Percentiles rank a stretch among this genome's conserved stretches.
phyloP scores from a whole-genome alignment of 2,797 vertebrate genomes.

The Rhynchonycteris naso region DNA sequence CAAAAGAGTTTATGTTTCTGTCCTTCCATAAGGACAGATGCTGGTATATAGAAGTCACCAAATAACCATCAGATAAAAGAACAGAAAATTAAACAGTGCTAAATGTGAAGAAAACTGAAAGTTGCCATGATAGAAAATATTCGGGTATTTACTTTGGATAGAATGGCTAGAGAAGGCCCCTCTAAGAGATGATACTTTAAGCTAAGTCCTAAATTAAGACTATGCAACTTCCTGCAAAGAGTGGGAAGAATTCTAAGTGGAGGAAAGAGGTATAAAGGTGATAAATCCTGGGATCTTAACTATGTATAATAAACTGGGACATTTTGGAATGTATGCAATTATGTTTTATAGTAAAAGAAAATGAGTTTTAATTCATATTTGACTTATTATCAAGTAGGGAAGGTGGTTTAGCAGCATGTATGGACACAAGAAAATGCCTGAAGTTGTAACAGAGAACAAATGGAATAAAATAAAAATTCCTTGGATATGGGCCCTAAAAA shows the following conservation, averaged over 20 bases:
- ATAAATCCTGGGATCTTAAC: neutral
- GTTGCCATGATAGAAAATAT: neutral
- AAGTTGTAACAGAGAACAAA: neutral
- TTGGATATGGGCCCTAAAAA: neutral
- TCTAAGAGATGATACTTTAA: neutral
- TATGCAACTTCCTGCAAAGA: neutral
- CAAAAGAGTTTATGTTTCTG: neutral
- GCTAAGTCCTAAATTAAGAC: neutral
- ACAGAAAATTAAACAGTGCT: neutral
- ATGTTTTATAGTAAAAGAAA: constrained; percentile 7
- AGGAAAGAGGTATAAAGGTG: neutral
- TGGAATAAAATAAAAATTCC: neutral
- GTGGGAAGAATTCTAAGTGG: neutral
- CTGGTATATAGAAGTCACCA: neutral
- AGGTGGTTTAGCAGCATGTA: neutral
- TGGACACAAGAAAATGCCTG: neutral
- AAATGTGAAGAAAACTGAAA: neutral
- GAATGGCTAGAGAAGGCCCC: neutral
- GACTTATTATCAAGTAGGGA: neutral
- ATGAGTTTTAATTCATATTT: constrained; percentile 20
- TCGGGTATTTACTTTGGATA: neutral
- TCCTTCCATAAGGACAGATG: neutral
- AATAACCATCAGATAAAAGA: neutral
- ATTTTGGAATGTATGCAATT: neutral
- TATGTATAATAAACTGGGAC: neutral